These are phyloP conservation scores for Syngnathus acus DNA, from an alignment of 2,797 vertebrate genomes.

Conservation along the genomic window DNA sequence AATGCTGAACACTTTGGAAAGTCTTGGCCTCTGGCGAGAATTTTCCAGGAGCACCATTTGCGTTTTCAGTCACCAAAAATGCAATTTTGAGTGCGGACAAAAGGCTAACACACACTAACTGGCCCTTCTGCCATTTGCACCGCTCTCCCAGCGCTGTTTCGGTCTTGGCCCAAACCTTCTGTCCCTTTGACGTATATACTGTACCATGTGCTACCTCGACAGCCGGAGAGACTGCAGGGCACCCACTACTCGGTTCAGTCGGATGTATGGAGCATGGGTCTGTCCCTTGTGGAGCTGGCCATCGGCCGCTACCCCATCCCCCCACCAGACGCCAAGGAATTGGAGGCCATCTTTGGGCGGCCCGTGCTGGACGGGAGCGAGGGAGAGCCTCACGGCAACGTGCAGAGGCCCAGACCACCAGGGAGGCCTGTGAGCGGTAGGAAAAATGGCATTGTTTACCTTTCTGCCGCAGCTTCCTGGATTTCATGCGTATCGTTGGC, in stretches of 20 bases:
- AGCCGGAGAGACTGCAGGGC: conserved; percentile 97
- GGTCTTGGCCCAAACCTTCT: neutral
- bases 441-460: conserved; percentile 15
- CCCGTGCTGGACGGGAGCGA: conserved; percentile 78
- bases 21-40: neutral
- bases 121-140: neutral
- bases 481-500: conserved; percentile 1
- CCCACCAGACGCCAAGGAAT: conserved; percentile 89
- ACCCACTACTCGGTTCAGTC: conserved; percentile 98
- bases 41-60: neutral
- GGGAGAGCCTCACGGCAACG: conserved; percentile 78
- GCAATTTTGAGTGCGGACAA: neutral
- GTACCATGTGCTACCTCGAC: conserved; percentile 48
- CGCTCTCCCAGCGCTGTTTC: neutral
- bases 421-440: conserved; percentile 88
- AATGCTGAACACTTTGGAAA: neutral
- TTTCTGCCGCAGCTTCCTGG: neutral
- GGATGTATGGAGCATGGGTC: conserved; percentile 98
- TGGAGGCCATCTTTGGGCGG: conserved; percentile 90
- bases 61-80: neutral
- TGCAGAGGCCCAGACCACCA: conserved; percentile 82
- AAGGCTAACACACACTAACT: neutral
- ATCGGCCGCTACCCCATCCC: conserved; percentile 96
- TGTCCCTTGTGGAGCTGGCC: conserved; percentile 93
- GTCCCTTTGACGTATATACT: conserved; percentile 54